Evolutionary conservation across 2,797 vertebrate species (phyloP), one percentile per base, ranked within the genome.

Genomic region (Xenopus petersii): DNA sequence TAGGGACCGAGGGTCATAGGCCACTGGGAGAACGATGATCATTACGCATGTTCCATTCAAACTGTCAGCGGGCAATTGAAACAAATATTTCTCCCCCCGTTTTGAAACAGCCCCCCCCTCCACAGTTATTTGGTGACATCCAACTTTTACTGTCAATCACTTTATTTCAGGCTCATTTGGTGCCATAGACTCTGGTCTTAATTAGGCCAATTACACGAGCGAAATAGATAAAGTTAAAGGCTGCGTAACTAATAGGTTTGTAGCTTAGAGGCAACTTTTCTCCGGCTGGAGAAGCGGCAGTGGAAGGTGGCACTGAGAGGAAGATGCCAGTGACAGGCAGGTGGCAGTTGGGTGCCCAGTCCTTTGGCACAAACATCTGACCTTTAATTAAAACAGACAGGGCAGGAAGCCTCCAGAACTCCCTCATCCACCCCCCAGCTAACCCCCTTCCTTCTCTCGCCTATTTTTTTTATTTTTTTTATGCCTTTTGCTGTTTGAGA

Each of bases 301-400:
- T 58, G 74, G 74, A 74, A 64, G 71, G 61, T 79, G 76, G 76
- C 76, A 79, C 61, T 21, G 21, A 21, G 21, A 21, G 21, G 70
- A 54, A 73, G 71, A 72, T 78, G 66, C 48, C 71, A 78, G 21
- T 78, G 71, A 79, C 76, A 79, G 76, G 61, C 54, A 79, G 46
- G 66, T 51, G 70, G 61, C 71, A 71, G 62, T 66, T 65, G 61
- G 69, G 13, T 13, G 70, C 47, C 70, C 66, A 2, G 65, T 49
- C 67, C 65, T 24, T 58, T 73, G 54, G 51, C 67, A 73, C 70
- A 74, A 36, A 73, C 71, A 79, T 66, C 71, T 79, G 76, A 74
- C 76, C 76, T 74, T 79, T 79, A 79, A 79, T 79, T 79, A 79
- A 79, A 74, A 70, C 60, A 51, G n/a, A 79, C 66, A 79, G 59